Evolutionary conservation across 1,140 invertebrate species (phyloP).

Genomic region (Parapsyche elsis): DNA sequence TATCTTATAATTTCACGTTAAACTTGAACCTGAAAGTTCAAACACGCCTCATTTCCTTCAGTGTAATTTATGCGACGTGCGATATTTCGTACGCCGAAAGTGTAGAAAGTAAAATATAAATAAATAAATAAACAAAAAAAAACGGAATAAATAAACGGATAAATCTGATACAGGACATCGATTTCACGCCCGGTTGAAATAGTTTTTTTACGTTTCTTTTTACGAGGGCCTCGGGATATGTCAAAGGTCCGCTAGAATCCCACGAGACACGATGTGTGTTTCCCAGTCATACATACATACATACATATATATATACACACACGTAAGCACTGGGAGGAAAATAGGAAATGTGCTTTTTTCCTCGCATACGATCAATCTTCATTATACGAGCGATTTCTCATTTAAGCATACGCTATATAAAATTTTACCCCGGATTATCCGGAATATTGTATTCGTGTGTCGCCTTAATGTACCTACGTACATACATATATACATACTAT

Average conservation of each 20-base stretch:
- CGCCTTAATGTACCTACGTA: not conserved
- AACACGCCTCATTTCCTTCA: slow-evolving; percentile 19
- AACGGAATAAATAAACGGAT: slow-evolving; percentile 38
- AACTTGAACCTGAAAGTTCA: slow-evolving; percentile 21
- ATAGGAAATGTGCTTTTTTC: slow-evolving; percentile 30
- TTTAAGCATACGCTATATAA: slow-evolving; percentile 28
- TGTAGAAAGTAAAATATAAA: not conserved
- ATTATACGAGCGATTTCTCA: slow-evolving; percentile 33
- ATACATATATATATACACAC: not conserved
- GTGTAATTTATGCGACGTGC: slow-evolving; percentile 6
- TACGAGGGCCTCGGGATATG: slow-evolving; percentile 44
- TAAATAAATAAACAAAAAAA: not conserved
- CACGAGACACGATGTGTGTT: slow-evolving; percentile 35
- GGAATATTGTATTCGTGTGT: not conserved
- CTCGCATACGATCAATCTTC: slow-evolving; percentile 29
- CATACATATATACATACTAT: no score
- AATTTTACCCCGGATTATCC: slow-evolving; percentile 20
- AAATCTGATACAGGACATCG: slow-evolving; percentile 38
- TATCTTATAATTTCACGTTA: slow-evolving; percentile 6
- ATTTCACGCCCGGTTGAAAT: slow-evolving; percentile 42
- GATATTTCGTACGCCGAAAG: slow-evolving; percentile 11
- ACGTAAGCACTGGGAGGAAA: not conserved
- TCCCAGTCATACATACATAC: not conserved
- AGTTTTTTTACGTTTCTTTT: slow-evolving; percentile 46
- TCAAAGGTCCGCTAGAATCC: slow-evolving; percentile 35